A percentile compares a stretch with the other conserved stretches of the same genome.
phyloP scores from a whole-genome alignment of 2,888 invertebrate species.

The Pseudococcus viburni region DNA sequence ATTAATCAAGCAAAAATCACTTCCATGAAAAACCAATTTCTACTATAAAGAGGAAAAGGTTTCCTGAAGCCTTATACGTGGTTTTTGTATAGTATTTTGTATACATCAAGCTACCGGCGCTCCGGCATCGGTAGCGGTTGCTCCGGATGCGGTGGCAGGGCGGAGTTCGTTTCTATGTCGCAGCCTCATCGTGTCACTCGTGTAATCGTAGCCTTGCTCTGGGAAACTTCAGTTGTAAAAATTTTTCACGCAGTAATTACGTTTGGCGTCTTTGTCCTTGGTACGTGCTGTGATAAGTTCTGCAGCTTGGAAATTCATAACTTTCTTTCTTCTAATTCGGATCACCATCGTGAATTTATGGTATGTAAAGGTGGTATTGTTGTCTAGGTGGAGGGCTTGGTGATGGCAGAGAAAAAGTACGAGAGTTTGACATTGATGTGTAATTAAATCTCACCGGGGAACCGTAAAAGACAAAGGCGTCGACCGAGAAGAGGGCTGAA shows the following conservation, averaged over 20 bases:
- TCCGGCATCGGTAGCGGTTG: background rate
- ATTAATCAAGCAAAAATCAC: constrained; percentile 61
- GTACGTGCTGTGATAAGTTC: background rate
- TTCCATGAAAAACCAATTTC: constrained; percentile 60
- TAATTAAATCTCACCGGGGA: constrained; percentile 39
- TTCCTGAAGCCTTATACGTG: constrained; percentile 49
- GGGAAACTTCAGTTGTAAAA: background rate
- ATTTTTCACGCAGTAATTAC: background rate
- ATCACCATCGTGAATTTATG: too few species aligned
- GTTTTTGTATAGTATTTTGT: constrained; percentile 46
- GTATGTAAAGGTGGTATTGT: background rate
- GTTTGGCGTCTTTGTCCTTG: background rate
- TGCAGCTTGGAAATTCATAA: too few species aligned
- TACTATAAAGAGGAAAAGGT: constrained; percentile 46
- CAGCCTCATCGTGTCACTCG: too few species aligned
- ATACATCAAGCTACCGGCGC: constrained; percentile 16
- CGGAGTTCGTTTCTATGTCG: background rate
- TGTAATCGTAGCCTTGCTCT: background rate
- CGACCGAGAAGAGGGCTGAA: background rate
- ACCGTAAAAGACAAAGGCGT: background rate
- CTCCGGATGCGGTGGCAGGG: background rate
- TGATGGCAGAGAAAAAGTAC: background rate
- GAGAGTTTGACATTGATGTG: constrained; percentile 2
- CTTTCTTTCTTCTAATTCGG: background rate
- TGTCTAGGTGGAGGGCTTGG: too few species aligned